Evolutionary conservation across 2,888 invertebrate genomes (phyloP).

Genomic region (Meteorus cinctellus): DNA sequence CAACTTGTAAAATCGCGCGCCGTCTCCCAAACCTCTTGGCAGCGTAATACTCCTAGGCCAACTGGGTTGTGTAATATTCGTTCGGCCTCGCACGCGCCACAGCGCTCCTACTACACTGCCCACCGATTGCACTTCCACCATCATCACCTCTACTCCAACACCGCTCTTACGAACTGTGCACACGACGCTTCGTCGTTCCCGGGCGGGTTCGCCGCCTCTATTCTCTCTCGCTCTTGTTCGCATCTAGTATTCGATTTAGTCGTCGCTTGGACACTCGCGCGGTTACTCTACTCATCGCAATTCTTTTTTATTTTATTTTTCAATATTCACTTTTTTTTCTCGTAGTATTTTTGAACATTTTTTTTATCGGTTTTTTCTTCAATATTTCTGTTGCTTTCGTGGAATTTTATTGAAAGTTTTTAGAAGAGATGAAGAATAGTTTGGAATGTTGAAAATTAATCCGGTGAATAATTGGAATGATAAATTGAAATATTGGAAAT

Average conservation of each 20-base stretch:
- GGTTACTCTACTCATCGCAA: not conserved
- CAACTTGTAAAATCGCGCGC: not conserved
- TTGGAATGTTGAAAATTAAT: too few species aligned
- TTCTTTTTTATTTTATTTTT: not conserved
- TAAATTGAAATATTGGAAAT: not conserved
- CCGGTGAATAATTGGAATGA: too few species aligned
- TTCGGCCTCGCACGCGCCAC: conserved; percentile 40
- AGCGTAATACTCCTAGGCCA: conserved; percentile 25
- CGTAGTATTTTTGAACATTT: too few species aligned
- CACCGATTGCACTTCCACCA: conserved; percentile 30
- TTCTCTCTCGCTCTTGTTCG: conserved; percentile 41
- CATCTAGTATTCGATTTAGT: conserved; percentile 40
- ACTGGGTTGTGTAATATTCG: conserved; percentile 35
- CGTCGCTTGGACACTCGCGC: conserved; percentile 31
- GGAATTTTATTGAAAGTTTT: too few species aligned
- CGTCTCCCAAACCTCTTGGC: conserved; percentile 29
- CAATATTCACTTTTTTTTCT: too few species aligned
- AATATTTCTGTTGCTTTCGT: too few species aligned
- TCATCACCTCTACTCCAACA: conserved; percentile 12
- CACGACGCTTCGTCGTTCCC: conserved; percentile 29
- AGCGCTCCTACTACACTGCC: conserved; percentile 8
- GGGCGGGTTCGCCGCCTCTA: conserved; percentile 23
- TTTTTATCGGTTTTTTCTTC: too few species aligned
- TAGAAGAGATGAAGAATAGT: too few species aligned
- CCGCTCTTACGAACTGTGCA: conserved; percentile 15